Evolutionary conservation across 2,113 vertebrate genomes (phyloP).

Genomic region (Gulo gulo): DNA sequence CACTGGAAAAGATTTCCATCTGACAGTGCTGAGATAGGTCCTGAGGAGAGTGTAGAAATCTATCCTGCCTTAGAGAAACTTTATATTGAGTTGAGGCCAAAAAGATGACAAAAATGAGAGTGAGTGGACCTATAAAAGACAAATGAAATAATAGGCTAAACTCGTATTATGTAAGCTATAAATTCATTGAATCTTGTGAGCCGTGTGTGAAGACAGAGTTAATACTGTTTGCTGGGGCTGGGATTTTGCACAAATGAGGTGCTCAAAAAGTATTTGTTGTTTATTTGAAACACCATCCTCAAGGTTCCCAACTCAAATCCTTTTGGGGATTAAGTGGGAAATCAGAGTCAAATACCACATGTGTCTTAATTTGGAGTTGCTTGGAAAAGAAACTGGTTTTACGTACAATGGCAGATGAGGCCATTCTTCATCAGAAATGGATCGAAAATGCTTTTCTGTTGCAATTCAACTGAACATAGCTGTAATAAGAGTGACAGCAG

Average conservation of each 20-base stretch:
- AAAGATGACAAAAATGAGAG: not conserved
- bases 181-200: not conserved
- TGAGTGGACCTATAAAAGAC: not conserved
- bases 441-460: not conserved
- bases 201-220: not conserved
- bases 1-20: not conserved
- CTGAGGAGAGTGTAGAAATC: not conserved
- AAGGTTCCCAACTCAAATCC: not conserved
- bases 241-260: not conserved
- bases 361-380: not conserved
- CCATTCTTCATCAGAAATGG: not conserved
- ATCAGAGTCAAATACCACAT: not conserved
- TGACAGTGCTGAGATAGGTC: not conserved
- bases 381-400: not conserved
- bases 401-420: not conserved
- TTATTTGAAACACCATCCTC: not conserved
- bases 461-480: not conserved
- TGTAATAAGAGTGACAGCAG: not conserved
- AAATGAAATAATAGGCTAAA: not conserved
- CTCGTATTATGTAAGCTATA: not conserved
- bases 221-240: not conserved
- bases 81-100: not conserved
- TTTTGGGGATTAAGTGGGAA: slow-evolving; percentile 33
- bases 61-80: not conserved
- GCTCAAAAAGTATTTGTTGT: not conserved